Base-by-base conservation (phyloP, 2,113 vertebrate species). In the Crocuta crocuta region DNA sequence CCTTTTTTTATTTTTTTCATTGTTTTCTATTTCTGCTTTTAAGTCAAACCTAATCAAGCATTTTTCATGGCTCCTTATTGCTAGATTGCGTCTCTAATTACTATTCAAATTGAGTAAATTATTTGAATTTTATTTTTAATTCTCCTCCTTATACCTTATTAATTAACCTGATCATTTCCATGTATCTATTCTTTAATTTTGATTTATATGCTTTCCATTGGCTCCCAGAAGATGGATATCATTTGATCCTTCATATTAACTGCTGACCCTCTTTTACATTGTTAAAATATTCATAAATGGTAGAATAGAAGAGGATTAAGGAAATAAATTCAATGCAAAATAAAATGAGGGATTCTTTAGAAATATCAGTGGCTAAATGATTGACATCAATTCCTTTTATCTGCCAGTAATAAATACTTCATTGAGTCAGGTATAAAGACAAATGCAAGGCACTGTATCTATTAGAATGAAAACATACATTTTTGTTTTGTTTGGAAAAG, bases 121-220 rank as follows among this genome's bases (percentile, higher is more conserved):
- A 55, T 98, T 97, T 97, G 80, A 80, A 97, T 97, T 97, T 97
- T 97, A 98, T 96, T 95, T 98, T 97, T 94, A 97, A 87, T 55
- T 70, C 81, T 97, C 97, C 39, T 97, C 94, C 16, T 92, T 43
- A 17, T 80, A n/a, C 10, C 94, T 98, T 97, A 97, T 97, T 94
- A 95, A 70, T 76, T 86, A 96, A 79, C 96, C 79, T 98, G 98
- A 95, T 73, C 71, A 81, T 98, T 48, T 50, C 19, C 87, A 91
- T 19, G 24, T 66, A 97, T 61, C 23, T 55, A 93, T 50, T 48
- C 19, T 10, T 96, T 97, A 84, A 96, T 97, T 97, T 97, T 96
- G 93, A 79, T 81, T 90, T 63, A 68, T 87, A 96, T 90, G 19
- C 31, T 96, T 0, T 94, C 97, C 33, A 55, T 91, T 28, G 96